phyloP scores from a whole-genome alignment of 2,113 vertebrate genomes.

The Carollia perspicillata region DNA sequence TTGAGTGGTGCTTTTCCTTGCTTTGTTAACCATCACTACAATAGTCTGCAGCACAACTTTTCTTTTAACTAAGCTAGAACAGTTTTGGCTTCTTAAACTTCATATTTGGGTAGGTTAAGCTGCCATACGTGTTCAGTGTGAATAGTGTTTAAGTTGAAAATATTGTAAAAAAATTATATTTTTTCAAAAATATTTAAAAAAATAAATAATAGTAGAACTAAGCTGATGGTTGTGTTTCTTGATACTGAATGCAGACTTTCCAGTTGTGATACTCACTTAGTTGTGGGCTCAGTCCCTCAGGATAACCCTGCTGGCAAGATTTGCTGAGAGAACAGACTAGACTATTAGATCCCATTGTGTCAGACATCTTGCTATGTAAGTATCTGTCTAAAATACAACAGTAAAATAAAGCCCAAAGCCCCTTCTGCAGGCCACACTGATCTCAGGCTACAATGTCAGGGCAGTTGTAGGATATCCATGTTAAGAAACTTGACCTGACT shows the following conservation, averaged over 20 bases:
- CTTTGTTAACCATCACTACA: conserved; percentile 85
- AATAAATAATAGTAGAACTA: conserved; percentile 93
- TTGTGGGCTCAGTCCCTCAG: neutral
- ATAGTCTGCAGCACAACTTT: conserved; percentile 86
- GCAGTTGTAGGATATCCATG: neutral
- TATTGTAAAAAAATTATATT: conserved; percentile 93
- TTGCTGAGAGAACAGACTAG: neutral
- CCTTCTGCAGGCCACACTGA: neutral
- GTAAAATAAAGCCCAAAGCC: neutral
- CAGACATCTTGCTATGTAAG: neutral
- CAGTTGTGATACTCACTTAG: neutral
- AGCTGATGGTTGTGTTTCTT: conserved; percentile 77
- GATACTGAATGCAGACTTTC: conserved; percentile 7
- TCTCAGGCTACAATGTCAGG: neutral
- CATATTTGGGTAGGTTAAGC: conserved; percentile 85
- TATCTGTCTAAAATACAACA: neutral
- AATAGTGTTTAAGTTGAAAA: conserved; percentile 94
- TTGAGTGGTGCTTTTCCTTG: conserved; percentile 87
- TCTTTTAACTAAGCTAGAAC: conserved; percentile 86
- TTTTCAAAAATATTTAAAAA: conserved; percentile 95
- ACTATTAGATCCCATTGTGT: neutral
- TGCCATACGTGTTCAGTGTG: conserved; percentile 90
- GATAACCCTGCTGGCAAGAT: neutral
- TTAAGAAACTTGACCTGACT: neutral
- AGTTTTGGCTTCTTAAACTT: conserved; percentile 89